Base-by-base conservation (phyloP, 2,797 vertebrate genomes). In the Jordanella pulchra region DNA sequence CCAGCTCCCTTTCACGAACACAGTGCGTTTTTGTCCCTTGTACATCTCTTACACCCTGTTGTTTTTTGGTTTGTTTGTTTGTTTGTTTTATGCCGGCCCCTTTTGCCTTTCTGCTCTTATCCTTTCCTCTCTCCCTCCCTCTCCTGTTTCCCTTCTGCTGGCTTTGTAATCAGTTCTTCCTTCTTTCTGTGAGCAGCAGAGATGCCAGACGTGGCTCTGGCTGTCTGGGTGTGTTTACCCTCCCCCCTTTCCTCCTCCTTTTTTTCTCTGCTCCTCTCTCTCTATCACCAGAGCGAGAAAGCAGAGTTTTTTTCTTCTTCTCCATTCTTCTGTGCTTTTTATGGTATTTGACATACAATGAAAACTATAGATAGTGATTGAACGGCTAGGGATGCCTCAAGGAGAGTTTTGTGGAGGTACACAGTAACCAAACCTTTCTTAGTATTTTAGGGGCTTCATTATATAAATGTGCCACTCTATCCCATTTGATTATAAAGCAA, bases 151-250 rank as follows among this genome's bases (percentile, higher is more conserved):
- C 74, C 77, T 75, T 85, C 81, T 67, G 78, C 77, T 65, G 75
- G 70, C 84, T 88, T 87, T 87, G 83, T 84, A 81, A 23, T 47
- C 18, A 82, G 72, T 84, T 86, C 76, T 80, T 92, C 87, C 84
- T 86, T 88, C 86, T 82, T 89, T 91, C 82, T 85, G 79, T 54
- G 79, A 76, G 81, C 50, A 61, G 78, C n/a, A n/a, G n/a, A 89
- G 89, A 90, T 92, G 90, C 89, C 91, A 93, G 93, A 93, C 90
- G 90, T 91, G 85, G 89, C 89, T 92, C 85, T 82, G 89, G 88
- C 88, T 86, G 89, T 89, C 87, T 86, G 90, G 83, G 82, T 91
- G 88, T 84, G 84, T 89, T 93, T 90, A 89, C 91, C 92, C 90
- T 91, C 89, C 92, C 93, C 45, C 76, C 65, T 45, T 74, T 85